Evolutionary conservation across 2,113 vertebrate genomes (phyloP), one percentile per base, ranked within the genome.

Genomic region (Spermophilus dauricus): DNA sequence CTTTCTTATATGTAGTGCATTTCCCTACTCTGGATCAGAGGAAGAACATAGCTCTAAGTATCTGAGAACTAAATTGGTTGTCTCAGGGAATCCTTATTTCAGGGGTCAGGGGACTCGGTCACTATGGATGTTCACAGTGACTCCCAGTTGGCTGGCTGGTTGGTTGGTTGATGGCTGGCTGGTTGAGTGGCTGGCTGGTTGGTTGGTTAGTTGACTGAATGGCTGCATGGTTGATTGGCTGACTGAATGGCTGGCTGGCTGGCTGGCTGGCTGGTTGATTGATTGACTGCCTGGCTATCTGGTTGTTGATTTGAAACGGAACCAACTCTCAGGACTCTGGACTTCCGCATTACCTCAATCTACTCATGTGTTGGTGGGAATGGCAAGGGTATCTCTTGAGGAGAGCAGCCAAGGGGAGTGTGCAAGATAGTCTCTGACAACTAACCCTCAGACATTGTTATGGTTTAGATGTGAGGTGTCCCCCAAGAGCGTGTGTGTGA

Each of bases 381-480:
- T 77, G 58, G 42, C 61, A 61, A 75, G 56, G 34, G 10, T 8
- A 0, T 18, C 39, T 30, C 10, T 14, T 3, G 73, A 53, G 9
- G 22, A 3, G 12, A 12, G 37, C 26, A 34, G 76, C 13, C 11
- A 72, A 48, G 18, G 51, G 32, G 18, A 53, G 30, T 28, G 26
- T 4, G 0, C 0, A n/a, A 2, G 30, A 16, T 45, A 58, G 16
- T 51, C 63, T 86, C 7, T 30, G 8, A 51, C 2, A 37, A 5
- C 72, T 17, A 7, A 24, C 61, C 24, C 61, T 28, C 24, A 63
- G 61, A 26, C 61, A 63, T 4, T 11, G 24, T 63, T 26, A 63
- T 9, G 61, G 61, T 22, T 28, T 63, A 28, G 24, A 63, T 63
- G 24, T 3, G 24, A 63, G 9, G 61, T 63, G 61, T 63, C 2